Evolutionary conservation across 2,888 invertebrate genomes (phyloP).

Genomic region (Eupithecia inturbata): DNA sequence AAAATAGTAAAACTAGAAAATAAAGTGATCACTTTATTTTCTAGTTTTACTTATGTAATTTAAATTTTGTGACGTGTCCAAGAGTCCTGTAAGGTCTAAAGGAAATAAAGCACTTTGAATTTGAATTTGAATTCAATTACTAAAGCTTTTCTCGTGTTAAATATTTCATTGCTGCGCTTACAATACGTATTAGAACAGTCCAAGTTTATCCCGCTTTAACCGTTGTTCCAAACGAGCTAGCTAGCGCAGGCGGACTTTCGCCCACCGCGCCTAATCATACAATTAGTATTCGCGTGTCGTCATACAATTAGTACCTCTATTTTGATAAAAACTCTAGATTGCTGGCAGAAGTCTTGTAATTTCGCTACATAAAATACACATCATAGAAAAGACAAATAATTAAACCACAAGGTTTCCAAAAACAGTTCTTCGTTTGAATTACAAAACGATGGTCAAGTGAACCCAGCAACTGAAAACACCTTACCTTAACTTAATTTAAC

Average conservation of each 20-base stretch:
- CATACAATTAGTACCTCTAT: not conserved
- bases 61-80: no score
- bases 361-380: not conserved
- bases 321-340: not conserved
- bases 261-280: no score
- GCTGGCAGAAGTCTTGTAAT: not conserved
- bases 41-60: no score
- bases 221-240: slow-evolving; percentile 34
- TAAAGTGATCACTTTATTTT: no score
- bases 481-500: slow-evolving; percentile 16
- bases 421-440: not conserved
- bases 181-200: slow-evolving; percentile 20
- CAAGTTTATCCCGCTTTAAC: slow-evolving; percentile 29
- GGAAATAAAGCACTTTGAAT: no score
- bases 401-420: not conserved
- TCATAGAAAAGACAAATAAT: not conserved
- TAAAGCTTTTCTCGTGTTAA: slow-evolving; percentile 10
- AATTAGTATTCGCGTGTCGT: no score
- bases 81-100: no score
- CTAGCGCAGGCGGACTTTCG: no score
- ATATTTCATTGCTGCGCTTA: slow-evolving; percentile 21
- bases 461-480: not conserved
- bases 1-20: no score
- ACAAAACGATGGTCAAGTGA: not conserved
- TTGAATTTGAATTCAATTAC: not conserved